Evolutionary conservation across 2,113 vertebrate species (phyloP).

Genomic region (Protomyctophum bolini): DNA sequence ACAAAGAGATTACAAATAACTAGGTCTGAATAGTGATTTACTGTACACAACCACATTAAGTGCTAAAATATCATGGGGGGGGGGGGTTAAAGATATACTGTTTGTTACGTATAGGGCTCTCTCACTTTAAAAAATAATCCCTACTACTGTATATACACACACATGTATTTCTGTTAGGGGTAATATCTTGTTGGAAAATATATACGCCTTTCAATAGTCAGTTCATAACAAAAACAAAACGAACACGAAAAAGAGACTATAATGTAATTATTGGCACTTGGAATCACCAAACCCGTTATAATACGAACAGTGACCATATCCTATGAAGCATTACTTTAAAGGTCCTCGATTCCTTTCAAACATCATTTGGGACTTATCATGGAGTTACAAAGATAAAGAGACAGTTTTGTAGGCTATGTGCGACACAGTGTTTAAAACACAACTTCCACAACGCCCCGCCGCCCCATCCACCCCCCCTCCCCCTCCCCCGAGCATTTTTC

Average conservation of each 20-base stretch:
- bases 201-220: conserved; percentile 68
- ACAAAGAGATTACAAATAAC: conserved; percentile 69
- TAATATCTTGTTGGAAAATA: conserved; percentile 74
- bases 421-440: conserved; percentile 64
- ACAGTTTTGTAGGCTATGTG: conserved; percentile 55
- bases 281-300: conserved; percentile 68
- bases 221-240: conserved; percentile 40
- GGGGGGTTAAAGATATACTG: conserved; percentile 64
- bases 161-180: conserved; percentile 53
- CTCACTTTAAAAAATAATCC: conserved; percentile 75
- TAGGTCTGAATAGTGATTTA: conserved; percentile 74
- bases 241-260: conserved; percentile 28
- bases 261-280: conserved; percentile 73
- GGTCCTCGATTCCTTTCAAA: conserved; percentile 56
- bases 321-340: conserved; percentile 61
- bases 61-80: conserved; percentile 67
- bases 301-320: conserved; percentile 56
- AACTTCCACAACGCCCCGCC: conserved; percentile 37
- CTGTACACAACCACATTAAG: conserved; percentile 78
- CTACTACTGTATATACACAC: conserved; percentile 66
- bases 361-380: conserved; percentile 45
- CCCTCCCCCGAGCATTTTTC: conserved; percentile 49
- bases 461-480: not conserved
- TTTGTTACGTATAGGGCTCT: conserved; percentile 75
- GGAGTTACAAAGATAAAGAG: conserved; percentile 62